A percentile compares a stretch with the other conserved stretches of the same genome.
Conservation (phyloP, 2,888 invertebrate genomes). For the Coleophora deauratella region DNA sequence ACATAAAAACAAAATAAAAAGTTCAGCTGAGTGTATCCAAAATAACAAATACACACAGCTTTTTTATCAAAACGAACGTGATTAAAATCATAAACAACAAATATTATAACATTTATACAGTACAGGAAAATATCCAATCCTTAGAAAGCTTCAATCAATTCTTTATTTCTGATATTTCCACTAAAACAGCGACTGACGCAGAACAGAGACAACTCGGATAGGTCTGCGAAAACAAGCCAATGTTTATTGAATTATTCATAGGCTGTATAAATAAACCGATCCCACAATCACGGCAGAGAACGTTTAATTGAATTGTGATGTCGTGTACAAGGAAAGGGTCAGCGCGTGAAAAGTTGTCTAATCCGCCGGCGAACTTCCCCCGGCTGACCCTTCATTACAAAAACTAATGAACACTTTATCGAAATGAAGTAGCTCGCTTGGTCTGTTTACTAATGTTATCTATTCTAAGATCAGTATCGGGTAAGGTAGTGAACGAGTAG, state of each 20-base stretch:
- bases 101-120: no score
- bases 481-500: no score
- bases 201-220: slow-evolving; percentile 13
- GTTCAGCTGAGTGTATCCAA: no score
- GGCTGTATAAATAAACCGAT: slow-evolving; percentile 39
- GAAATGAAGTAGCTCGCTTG: background rate
- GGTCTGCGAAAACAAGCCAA: slow-evolving; percentile 30
- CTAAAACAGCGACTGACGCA: slow-evolving; percentile 14
- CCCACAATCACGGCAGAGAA: slow-evolving; percentile 38
- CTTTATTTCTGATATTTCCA: no score
- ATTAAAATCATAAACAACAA: no score
- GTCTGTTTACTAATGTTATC: background rate
- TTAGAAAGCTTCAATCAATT: no score
- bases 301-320: slow-evolving; percentile 50
- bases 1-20: no score
- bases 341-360: slow-evolving; percentile 32
- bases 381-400: slow-evolving; percentile 5
- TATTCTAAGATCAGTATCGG: background rate
- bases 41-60: no score
- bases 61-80: no score
- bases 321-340: slow-evolving; percentile 38
- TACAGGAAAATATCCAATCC: no score
- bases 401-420: slow-evolving; percentile 11
- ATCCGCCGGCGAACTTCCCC: slow-evolving; percentile 8
- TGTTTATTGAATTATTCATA: slow-evolving; percentile 45